A percentile compares a stretch with the other conserved stretches of the same genome.
Evolutionary conservation across 2,797 vertebrate genomes (phyloP).

Genomic region (Synaphobranchus kaupii): DNA sequence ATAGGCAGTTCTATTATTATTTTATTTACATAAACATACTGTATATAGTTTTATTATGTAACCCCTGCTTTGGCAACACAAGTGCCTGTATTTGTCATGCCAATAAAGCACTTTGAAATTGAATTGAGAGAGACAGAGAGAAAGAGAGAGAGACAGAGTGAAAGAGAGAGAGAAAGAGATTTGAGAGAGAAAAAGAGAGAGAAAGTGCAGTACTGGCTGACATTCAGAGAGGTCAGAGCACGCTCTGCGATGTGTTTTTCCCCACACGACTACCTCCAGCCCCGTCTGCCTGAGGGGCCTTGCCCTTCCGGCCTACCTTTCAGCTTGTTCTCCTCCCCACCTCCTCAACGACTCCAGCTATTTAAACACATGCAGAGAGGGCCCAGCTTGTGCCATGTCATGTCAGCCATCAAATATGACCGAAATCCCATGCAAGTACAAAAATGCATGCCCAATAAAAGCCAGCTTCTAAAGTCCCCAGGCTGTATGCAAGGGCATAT

Average conservation of each 20-base stretch:
- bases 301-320: neutral
- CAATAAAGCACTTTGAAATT: too few relatives aligned
- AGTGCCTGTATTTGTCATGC: too few relatives aligned
- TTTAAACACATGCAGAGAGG: neutral
- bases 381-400: neutral
- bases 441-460: neutral
- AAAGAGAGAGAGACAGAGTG: neutral
- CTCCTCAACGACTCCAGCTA: neutral
- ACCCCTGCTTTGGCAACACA: too few relatives aligned
- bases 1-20: too few relatives aligned
- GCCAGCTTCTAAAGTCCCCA: neutral
- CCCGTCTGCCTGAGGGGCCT: neutral
- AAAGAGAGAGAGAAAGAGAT: neutral
- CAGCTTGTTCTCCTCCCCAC: neutral
- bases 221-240: slow-evolving; percentile 7
- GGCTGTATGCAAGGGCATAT: neutral
- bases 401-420: neutral
- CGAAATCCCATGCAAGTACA: neutral
- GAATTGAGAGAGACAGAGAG: neutral
- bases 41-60: too few relatives aligned
- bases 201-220: slow-evolving; percentile 4
- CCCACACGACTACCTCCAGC: neutral
- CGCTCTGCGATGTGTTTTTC: neutral
- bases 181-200: neutral
- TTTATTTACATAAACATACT: too few relatives aligned